Evolutionary conservation across 2,888 invertebrate species (phyloP), one percentile per base, ranked within the genome.

Genomic region (Athripsodes cinereus): DNA sequence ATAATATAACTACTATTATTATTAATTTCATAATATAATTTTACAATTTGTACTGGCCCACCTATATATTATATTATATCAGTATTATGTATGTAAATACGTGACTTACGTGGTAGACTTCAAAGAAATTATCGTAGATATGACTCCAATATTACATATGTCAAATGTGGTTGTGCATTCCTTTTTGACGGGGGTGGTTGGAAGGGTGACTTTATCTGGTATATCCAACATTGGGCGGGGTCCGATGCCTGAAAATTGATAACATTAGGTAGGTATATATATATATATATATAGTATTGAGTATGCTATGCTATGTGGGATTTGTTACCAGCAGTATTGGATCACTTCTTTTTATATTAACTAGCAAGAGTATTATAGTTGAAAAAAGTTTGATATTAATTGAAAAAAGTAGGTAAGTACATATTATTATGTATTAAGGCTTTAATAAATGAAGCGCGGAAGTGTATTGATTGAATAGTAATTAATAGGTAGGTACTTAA

Each of bases 181-280:
- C 31, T 10, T 46, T 20, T 55, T 55, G 2, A 55, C 55, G 1
- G 55, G 59, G 3, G 31, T 46, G 10, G 22, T 18, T 19, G 59
- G 59, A 6, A 59, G 19, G 13, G n/a, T 18, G 11, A 59, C 51
- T 19, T 35, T 52, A 22, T 59, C 59, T 2, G 52, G 52, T 22
- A 59, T 26, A 10, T 51, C 53, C 20, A 58, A 19, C 47, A 58
- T 2, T 1, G 58, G 47, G 8, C 55, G 51, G 2, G 58, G 58
- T 13, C 55, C 58, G 11, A 58, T 13, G 21, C 58, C 55, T 58
- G 21, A 18, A 58, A 55, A 13, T 3, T 8, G 13, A 40, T 13
- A 40, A 40, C 13, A 40, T 31, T 8, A 31, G 6, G 11, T 31
- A 31, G n/a, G n/a, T n/a, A n/a, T n/a, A n/a, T n/a, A 6, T 26